Conservation (phyloP, 2,888 invertebrate genomes). For the Hyposoter dolosus region DNA sequence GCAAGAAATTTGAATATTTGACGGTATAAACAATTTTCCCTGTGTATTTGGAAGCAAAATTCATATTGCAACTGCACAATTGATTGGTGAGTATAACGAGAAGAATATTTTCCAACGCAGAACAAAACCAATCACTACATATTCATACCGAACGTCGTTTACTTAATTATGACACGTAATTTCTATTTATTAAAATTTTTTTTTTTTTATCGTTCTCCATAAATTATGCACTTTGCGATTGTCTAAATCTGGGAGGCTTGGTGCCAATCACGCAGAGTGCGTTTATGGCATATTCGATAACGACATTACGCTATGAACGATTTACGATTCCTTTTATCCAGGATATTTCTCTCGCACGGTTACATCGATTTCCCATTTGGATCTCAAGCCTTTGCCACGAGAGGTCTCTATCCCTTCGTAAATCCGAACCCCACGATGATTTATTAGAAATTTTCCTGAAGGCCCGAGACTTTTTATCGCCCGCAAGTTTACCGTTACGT, state of each 20-base stretch:
- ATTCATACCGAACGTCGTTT: conserved; percentile 2
- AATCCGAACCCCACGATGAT: conserved; percentile 68
- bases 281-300: conserved; percentile 55
- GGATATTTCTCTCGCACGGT: conserved; percentile 42
- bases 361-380: conserved; percentile 69
- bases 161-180: conserved; percentile 12
- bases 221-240: conserved; percentile 24
- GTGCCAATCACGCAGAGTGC: conserved; percentile 39
- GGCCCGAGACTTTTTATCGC: conserved; percentile 69
- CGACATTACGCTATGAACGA: conserved; percentile 37
- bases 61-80: background rate
- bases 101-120: conserved; percentile 3
- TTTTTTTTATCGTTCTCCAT: background rate
- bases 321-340: conserved; percentile 64
- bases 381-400: conserved; percentile 49
- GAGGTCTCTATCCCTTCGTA: conserved; percentile 62
- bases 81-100: conserved; percentile 5
- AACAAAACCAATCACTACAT: background rate
- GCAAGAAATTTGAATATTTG: background rate
- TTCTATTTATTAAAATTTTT: background rate
- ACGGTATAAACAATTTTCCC: background rate
- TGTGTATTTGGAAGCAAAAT: background rate
- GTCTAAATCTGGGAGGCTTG: background rate
- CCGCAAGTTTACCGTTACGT: conserved; percentile 69
- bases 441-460: conserved; percentile 71